A percentile compares a stretch with the other conserved stretches of the same genome.
phyloP scores from a whole-genome alignment of 2,797 vertebrate genomes.

The Taenioides sp. region DNA sequence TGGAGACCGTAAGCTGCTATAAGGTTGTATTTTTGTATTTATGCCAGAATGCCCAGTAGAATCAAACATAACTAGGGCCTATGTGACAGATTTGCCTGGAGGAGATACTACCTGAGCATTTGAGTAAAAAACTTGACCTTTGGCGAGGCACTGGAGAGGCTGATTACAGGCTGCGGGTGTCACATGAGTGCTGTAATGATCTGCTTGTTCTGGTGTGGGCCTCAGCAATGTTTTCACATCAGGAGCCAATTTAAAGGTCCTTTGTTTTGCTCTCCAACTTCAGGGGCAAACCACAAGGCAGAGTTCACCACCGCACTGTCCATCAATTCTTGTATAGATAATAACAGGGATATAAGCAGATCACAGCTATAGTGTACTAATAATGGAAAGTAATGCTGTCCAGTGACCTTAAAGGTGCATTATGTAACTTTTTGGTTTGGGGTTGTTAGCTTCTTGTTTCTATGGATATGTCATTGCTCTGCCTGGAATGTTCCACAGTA shows the following conservation, averaged over 20 bases:
- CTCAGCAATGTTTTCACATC: constrained; percentile 91
- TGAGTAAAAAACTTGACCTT: constrained; percentile 80
- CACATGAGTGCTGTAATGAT: constrained; percentile 85
- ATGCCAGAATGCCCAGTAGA: constrained; percentile 37
- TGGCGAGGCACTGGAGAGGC: constrained; percentile 73
- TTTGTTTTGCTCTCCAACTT: constrained; percentile 89
- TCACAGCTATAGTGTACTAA: constrained; percentile 1
- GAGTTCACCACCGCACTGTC: constrained; percentile 51
- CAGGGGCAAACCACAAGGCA: constrained; percentile 75
- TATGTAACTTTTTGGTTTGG: no score
- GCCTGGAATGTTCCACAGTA: no score
- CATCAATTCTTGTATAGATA: constrained; percentile 28
- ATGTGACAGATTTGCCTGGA: constrained; percentile 30
- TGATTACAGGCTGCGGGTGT: constrained; percentile 81
- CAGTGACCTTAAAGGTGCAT: neutral
- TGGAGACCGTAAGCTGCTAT: neutral
- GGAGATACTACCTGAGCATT: constrained; percentile 68
- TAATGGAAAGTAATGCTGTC: neutral
- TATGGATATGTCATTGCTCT: no score
- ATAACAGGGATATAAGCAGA: constrained; percentile 41
- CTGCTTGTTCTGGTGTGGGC: constrained; percentile 87
- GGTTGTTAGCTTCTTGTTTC: no score
- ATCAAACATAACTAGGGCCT: constrained; percentile 38
- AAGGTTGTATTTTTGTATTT: constrained; percentile 15
- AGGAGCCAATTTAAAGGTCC: constrained; percentile 91